A percentile compares a stretch with the other conserved stretches of the same genome.
Evolutionary conservation across 92 coral and sea anemone genomes (phyloP).

Genomic region (Epizoanthus stellaris): DNA sequence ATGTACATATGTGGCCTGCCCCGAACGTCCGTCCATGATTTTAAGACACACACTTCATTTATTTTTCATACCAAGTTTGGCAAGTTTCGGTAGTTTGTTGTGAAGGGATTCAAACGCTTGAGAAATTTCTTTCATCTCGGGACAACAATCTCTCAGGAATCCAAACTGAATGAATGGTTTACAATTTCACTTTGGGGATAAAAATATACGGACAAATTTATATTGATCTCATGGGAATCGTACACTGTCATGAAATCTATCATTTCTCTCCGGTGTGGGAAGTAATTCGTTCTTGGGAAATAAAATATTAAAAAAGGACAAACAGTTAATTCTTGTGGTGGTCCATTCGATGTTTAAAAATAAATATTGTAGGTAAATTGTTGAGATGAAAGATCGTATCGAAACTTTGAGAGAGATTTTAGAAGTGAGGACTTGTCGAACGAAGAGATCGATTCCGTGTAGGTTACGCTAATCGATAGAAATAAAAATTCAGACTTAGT

Average conservation of each 20-base stretch:
- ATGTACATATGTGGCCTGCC: constrained; percentile 45
- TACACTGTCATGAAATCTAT: constrained; percentile 38
- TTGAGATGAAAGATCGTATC: constrained; percentile 42
- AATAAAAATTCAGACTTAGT: constrained; percentile 24
- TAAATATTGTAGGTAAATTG: constrained; percentile 39
- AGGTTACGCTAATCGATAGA: not conserved
- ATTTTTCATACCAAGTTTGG: constrained; percentile 49
- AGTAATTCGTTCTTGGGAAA: constrained; percentile 45
- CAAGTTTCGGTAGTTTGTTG: constrained; percentile 28
- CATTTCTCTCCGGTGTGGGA: constrained; percentile 18
- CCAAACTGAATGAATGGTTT: constrained; percentile 19
- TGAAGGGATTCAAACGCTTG: constrained; percentile 22
- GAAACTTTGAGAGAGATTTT: constrained; percentile 8
- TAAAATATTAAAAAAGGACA: constrained; percentile 47
- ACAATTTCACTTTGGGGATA: constrained; percentile 47
- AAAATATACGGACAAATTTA: constrained; percentile 38
- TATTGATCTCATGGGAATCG: constrained; percentile 39
- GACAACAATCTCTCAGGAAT: constrained; percentile 13
- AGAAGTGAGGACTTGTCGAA: constrained; percentile 18
- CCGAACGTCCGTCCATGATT: constrained; percentile 25
- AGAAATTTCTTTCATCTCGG: constrained; percentile 36
- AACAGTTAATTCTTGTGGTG: constrained; percentile 47
- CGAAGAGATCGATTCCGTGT: constrained; percentile 11
- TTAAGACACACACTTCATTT: constrained; percentile 34
- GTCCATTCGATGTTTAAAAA: constrained; percentile 37